Percentiles rank a stretch among this genome's conserved stretches.
These are phyloP conservation scores for Capromys pilorides DNA, from an alignment of 2,797 vertebrate species.

Conservation along the genomic window DNA sequence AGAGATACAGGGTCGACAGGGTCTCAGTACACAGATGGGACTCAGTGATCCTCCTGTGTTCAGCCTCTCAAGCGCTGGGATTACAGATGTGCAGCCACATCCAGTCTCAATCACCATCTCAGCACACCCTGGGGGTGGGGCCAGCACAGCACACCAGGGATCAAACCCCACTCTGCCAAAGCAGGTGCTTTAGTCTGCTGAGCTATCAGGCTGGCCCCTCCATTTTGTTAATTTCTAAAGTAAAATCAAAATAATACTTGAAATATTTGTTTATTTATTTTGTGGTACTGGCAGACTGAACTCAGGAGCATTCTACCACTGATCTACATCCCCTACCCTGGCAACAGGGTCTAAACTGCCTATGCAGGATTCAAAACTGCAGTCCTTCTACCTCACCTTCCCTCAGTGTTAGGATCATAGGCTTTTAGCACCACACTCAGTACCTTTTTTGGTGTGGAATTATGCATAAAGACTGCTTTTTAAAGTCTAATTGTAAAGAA, in stretches of 20 bases:
- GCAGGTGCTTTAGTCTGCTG: no score
- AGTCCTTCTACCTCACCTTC: background rate
- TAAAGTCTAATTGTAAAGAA: constrained; percentile 35
- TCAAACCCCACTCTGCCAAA: no score
- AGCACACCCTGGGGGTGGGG: no score
- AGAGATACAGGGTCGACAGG: no score
- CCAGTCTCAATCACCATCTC: no score
- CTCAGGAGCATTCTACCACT: background rate
- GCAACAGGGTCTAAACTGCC: background rate
- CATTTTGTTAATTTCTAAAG: constrained; percentile 31
- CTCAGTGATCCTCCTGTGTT: no score
- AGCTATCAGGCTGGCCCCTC: background rate
- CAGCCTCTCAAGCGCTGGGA: no score
- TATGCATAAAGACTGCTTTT: background rate
- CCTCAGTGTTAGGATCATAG: background rate
- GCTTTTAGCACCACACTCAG: no score
- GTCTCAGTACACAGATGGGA: no score
- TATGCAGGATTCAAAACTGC: background rate
- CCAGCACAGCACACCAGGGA: no score
- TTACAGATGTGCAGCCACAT: no score
- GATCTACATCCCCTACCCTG: background rate
- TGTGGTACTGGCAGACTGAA: background rate
- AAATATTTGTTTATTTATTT: background rate
- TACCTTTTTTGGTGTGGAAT: constrained; percentile 7
- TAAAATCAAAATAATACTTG: constrained; percentile 7